These are phyloP conservation scores for Leptopilina drosophilae DNA, from an alignment of 2,888 invertebrate species.

Conservation along the genomic window DNA sequence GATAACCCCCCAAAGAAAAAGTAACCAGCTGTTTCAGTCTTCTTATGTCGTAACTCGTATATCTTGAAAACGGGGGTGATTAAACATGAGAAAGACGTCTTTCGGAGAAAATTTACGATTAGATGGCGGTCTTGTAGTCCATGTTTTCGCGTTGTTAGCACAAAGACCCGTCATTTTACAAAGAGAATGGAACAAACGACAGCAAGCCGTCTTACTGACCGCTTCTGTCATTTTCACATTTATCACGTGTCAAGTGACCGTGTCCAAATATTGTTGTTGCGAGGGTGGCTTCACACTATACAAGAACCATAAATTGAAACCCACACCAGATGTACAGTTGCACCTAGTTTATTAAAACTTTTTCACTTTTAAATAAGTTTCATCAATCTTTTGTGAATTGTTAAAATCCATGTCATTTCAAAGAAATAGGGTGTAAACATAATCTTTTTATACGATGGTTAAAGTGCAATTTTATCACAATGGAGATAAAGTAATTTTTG, in stretches of 20 bases:
- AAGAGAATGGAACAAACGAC: constrained; percentile 64
- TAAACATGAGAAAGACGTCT: constrained; percentile 38
- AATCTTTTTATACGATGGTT: too few relatives aligned
- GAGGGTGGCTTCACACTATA: constrained; percentile 57
- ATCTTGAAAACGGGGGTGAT: constrained; percentile 39
- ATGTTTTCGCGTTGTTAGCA: constrained; percentile 63
- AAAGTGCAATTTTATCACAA: too few relatives aligned
- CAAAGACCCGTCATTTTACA: constrained; percentile 62
- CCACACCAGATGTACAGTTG: neutral
- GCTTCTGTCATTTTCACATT: constrained; percentile 57
- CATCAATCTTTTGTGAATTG: neutral
- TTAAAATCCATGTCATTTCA: neutral
- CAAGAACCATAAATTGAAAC: constrained; percentile 5
- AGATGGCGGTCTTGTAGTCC: constrained; percentile 55
- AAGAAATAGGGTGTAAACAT: too few relatives aligned
- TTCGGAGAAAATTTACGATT: constrained; percentile 54
- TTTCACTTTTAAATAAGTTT: neutral
- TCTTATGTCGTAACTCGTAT: constrained; percentile 1
- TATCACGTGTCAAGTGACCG: constrained; percentile 64
- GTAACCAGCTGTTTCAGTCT: constrained; percentile 20
- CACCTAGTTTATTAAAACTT: constrained; percentile 10
- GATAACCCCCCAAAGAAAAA: neutral
- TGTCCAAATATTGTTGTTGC: constrained; percentile 68
- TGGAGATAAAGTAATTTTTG: too few relatives aligned
- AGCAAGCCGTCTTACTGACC: constrained; percentile 56